Base-by-base conservation (phyloP, 2,888 invertebrate species). In the Catocala sponsa region DNA sequence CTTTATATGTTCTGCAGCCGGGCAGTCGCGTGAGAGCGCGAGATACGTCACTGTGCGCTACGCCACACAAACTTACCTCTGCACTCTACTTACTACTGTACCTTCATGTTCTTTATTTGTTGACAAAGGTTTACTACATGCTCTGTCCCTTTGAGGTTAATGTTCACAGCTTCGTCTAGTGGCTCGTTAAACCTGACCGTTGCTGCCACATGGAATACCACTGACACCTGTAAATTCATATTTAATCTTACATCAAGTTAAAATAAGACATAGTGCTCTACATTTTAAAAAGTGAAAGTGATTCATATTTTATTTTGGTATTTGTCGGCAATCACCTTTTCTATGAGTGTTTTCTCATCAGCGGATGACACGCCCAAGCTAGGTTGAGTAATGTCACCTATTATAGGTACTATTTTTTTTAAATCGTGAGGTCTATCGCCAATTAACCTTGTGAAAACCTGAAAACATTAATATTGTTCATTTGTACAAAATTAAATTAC, bases 321-420 rank as follows among this genome's bases (percentile, higher is more conserved):
- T 38, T 38, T 86, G 70, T 81, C 72, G 4, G 81, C 69, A 9
- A 70, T 33, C 6, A 85, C 55, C 0, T 50, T 57, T 41, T 73
- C 44, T 9, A 9, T 38, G 9, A 38, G 35, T 9, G 9, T 6
- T 6, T 6, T 9, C 51, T 77, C 64, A 86, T 97, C 97, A 61
- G 95, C 95, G 41, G 94, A 84, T 65, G 96, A 96, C 74, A 98
- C 96, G 11, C 97, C 98, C 62, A 98, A 90, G 68, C 96, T 95
- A 32, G 96, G 96, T 79, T 96, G 94, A 56, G 96, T 96, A 66
- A 98, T 96, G 88, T 98, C 98, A 48, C 98, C 97, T 68, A 95
- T 94, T 59, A 97, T 95, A n/a, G 97, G 96, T 64, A 95, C 91
- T 52, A 97, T 95, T 90, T 97, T 97, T 75, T 93, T 94, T 69